Conservation (phyloP, 2,797 vertebrate genomes). For the Taeniopygia guttata region DNA sequence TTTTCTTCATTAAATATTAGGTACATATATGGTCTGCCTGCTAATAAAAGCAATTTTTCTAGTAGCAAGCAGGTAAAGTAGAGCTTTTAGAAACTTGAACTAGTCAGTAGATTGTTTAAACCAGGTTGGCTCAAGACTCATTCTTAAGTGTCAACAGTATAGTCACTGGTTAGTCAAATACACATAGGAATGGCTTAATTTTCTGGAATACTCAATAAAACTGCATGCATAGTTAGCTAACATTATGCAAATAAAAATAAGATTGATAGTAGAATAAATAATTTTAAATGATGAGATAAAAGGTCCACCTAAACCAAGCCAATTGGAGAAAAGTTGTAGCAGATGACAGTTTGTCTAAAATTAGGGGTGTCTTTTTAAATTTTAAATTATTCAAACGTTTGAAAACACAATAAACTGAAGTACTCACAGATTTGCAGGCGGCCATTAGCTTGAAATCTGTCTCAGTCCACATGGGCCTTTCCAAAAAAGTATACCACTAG, state of each 20-base stretch:
- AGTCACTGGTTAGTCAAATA: background rate
- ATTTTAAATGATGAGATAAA: background rate
- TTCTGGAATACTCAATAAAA: background rate
- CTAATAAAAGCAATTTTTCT: background rate
- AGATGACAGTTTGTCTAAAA: background rate
- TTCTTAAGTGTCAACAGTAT: background rate
- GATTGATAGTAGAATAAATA: background rate
- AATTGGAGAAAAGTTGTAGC: background rate
- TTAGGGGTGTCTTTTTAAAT: background rate
- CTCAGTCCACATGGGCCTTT: constrained; percentile 77
- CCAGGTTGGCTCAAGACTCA: background rate
- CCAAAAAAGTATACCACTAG: constrained; percentile 74
- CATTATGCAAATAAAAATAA: background rate
- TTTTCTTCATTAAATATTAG: background rate
- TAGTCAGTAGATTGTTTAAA: background rate
- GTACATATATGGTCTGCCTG: background rate
- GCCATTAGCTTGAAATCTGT: constrained; percentile 76
- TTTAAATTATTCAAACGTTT: background rate
- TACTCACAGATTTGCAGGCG: constrained; percentile 86
- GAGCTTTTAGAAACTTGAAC: background rate
- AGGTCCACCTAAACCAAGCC: background rate
- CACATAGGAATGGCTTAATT: background rate
- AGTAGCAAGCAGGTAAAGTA: background rate
- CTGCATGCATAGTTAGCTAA: background rate
- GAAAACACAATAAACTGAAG: constrained; percentile 57